Evolutionary conservation across 1,140 invertebrate species (phyloP), one percentile per base, ranked within the genome.

Genomic region (Hyles vespertilio): DNA sequence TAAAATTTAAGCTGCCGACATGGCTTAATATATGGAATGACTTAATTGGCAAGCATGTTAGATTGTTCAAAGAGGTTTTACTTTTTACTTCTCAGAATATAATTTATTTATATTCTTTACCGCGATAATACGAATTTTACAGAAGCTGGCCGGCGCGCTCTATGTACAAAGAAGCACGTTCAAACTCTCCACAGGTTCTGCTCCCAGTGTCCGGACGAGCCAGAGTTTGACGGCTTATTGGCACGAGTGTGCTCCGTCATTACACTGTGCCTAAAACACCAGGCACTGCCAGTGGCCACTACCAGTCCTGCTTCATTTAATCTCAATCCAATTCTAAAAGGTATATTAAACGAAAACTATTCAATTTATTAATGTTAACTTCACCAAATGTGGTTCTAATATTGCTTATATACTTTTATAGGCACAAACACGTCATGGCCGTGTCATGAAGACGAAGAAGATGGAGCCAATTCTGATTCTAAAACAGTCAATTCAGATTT

Each of bases 181-280:
- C 89, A 91, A 57, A 82, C 91, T 10, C 77, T 94, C 3, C 91
- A 93, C 76, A 89, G 91, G 62, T 94, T 94, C 79, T 93, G 92
- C 68, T 89, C 85, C 0, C 89, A 89, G 47, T 94, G 93, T 72
- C 93, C 93, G 3, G 91, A 93, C 68, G 92, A 94, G 65, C 91
- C 92, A 53, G 81, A 89, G 5, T 93, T 92, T 66, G 93, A 94
- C 74, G 88, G 89, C 22, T 72, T 93, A 0, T 67, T 94, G 51
- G 91, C 91, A 22, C 89, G 91, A 67, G 91, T 93, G 2, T 93
- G 91, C 59, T 91, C 90, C 10, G 91, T 94, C 45, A 92, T 94
- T 62, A 92, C 91, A 63, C 79, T 92, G 22, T 93, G 93, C 71
- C 79, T 93, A 48, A 92, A 92, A 55, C 93, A 92, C 70, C 92